These are phyloP conservation scores for Probosciger aterrimus DNA, from an alignment of 2,113 vertebrate genomes.

Conservation along the genomic window DNA sequence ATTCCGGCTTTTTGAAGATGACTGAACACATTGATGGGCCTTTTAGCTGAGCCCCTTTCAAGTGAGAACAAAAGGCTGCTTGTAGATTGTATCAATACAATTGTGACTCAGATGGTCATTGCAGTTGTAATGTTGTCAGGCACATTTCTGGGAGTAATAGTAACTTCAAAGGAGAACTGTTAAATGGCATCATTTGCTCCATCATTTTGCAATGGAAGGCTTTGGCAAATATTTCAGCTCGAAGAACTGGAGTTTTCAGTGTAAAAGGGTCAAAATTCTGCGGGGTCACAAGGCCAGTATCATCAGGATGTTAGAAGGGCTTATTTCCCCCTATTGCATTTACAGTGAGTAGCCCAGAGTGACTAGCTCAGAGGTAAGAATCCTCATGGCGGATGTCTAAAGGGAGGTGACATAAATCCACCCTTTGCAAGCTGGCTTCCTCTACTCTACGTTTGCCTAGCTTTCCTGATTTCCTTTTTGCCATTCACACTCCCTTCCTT, in stretches of 20 bases:
- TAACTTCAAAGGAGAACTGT: background rate
- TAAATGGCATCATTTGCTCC: background rate
- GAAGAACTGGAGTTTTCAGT: background rate
- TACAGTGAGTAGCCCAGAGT: background rate
- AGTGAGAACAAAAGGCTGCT: constrained; percentile 27
- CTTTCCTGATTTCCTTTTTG: background rate
- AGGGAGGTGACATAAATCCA: background rate
- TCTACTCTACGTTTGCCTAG: background rate
- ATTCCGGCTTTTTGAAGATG: constrained; percentile 6
- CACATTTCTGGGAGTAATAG: background rate
- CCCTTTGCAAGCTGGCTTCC: background rate
- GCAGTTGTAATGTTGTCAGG: background rate
- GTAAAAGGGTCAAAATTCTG: background rate
- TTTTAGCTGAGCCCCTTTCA: constrained; percentile 48
- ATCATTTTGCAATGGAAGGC: background rate
- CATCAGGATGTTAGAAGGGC: background rate
- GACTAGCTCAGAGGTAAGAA: background rate
- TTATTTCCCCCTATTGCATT: background rate
- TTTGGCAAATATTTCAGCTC: background rate
- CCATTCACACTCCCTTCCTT: background rate
- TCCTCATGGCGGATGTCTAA: background rate
- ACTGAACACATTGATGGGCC: constrained; percentile 1
- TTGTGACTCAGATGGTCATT: background rate
- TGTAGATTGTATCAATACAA: background rate
- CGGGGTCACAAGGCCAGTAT: background rate